Percentiles rank a stretch among this genome's conserved stretches.
These are phyloP conservation scores for Oreonectes daqikongensis DNA, from an alignment of 2,797 vertebrate genomes.

Conservation along the genomic window DNA sequence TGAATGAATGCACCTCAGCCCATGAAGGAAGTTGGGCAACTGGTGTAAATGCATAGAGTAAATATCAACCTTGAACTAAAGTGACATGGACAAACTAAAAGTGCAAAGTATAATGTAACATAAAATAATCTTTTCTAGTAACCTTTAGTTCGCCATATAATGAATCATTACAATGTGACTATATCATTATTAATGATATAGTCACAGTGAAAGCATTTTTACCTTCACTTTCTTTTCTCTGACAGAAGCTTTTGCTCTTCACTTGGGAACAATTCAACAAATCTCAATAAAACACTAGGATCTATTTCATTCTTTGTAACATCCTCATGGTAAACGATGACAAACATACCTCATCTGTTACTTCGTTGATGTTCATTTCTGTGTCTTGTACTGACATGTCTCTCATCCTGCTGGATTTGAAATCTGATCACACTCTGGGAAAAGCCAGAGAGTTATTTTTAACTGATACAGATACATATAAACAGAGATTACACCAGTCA, in stretches of 20 bases:
- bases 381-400: conserved; percentile 88
- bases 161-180: too few species aligned
- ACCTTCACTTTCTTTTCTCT: too few species aligned
- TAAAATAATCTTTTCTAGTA: too few species aligned
- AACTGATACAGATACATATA: not conserved
- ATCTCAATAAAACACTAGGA: not conserved
- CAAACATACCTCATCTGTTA: conserved; percentile 90
- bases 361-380: conserved; percentile 82
- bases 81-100: too few species aligned
- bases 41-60: too few species aligned
- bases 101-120: too few species aligned
- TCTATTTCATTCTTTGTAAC: not conserved
- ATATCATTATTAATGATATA: too few species aligned
- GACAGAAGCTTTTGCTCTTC: too few species aligned
- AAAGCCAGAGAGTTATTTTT: not conserved
- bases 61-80: too few species aligned
- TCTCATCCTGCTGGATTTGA: conserved; percentile 79
- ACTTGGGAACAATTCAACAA: not conserved
- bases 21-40: too few species aligned
- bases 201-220: too few species aligned
- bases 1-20: not conserved
- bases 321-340: not conserved
- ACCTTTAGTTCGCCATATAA: too few species aligned
- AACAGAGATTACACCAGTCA: not conserved
- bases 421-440: conserved; percentile 49